phyloP scores from a whole-genome alignment of 2,113 vertebrate species.

The Muntiacus reevesi region DNA sequence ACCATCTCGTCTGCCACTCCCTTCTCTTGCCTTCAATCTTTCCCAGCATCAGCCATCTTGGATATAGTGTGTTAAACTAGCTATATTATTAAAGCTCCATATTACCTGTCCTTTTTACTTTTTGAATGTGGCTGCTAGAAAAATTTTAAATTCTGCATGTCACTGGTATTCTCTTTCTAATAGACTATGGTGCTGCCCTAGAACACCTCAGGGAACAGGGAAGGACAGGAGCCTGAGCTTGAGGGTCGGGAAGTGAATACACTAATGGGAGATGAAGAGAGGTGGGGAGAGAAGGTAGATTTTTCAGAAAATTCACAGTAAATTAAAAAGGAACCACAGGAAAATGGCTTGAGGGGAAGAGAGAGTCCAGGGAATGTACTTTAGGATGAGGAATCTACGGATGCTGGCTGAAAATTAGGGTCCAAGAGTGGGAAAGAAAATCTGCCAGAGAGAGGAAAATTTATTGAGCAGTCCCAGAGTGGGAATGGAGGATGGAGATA shows the following conservation, averaged over 20 bases:
- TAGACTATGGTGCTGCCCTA: fast-evolving
- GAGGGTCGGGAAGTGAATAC: background rate
- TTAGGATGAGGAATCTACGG: background rate
- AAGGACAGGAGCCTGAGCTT: background rate
- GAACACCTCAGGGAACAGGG: fast-evolving
- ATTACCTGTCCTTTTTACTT: background rate
- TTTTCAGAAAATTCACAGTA: background rate
- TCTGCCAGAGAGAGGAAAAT: background rate
- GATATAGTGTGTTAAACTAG: background rate
- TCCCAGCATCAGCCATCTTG: background rate
- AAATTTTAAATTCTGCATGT: background rate
- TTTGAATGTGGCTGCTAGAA: background rate
- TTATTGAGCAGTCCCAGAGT: background rate
- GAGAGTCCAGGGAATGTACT: background rate
- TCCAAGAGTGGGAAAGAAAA: background rate
- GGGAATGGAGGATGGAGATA: fast-evolving
- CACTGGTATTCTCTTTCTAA: background rate
- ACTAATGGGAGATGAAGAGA: background rate
- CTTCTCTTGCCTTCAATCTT: background rate
- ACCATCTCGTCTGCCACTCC: background rate
- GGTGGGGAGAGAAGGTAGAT: background rate
- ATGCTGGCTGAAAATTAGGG: background rate
- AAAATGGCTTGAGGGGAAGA: background rate
- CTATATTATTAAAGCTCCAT: background rate
- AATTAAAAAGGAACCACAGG: background rate